Conservation (phyloP, 1,140 invertebrate species). For the Notospermus geniculatus region DNA sequence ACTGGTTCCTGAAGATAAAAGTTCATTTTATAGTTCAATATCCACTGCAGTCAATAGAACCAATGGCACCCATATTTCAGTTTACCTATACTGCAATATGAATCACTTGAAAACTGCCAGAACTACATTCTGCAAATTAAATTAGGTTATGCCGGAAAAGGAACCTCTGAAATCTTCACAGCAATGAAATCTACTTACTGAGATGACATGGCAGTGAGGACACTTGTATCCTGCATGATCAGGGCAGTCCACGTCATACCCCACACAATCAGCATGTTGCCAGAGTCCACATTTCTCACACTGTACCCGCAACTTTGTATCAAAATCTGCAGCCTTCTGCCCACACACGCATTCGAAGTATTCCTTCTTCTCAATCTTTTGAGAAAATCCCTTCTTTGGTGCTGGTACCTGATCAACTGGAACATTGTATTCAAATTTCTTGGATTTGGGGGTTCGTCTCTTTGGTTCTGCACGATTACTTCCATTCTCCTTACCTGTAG, state of each 20-base stretch:
- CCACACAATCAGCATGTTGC: constrained; percentile 66
- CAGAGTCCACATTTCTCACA: constrained; percentile 62
- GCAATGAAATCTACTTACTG: constrained; percentile 35
- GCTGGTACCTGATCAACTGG: constrained; percentile 15
- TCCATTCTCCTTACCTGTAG: not conserved
- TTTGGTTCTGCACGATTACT: not conserved
- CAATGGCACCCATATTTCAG: no score
- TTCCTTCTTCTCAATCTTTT: constrained; percentile 13
- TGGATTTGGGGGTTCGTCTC: constrained; percentile 12
- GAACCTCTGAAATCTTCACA: not conserved
- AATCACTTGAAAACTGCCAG: no score
- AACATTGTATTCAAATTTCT: constrained; percentile 15
- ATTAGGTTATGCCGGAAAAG: no score
- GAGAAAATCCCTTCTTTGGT: constrained; percentile 3
- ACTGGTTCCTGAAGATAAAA: constrained; percentile 58
- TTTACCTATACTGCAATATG: no score
- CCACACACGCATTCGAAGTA: constrained; percentile 51
- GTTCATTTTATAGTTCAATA: no score
- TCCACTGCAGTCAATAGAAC: no score
- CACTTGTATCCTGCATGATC: constrained; percentile 59
- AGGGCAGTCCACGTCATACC: constrained; percentile 55
- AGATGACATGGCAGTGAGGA: constrained; percentile 65
- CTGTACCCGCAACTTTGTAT: constrained; percentile 40
- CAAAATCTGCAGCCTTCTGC: constrained; percentile 16
- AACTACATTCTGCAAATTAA: no score